A percentile compares a stretch with the other conserved stretches of the same genome.
These are phyloP conservation scores for Ivindomyrus marchei DNA, from an alignment of 2,113 vertebrate genomes.

Conservation along the genomic window DNA sequence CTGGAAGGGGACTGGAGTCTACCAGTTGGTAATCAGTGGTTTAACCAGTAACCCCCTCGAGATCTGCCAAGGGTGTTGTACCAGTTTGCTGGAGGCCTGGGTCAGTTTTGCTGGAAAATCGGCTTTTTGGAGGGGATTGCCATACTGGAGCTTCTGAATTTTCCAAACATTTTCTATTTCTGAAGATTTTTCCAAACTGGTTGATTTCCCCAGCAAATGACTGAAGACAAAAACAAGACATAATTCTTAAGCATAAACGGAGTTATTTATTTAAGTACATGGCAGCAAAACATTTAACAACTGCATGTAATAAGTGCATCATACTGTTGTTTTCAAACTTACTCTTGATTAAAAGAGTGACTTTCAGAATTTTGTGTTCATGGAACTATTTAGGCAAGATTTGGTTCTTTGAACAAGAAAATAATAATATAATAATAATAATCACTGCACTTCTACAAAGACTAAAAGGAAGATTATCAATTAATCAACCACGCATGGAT, in stretches of 20 bases:
- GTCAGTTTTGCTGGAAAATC: neutral
- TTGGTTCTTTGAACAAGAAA: neutral
- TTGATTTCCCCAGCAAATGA: neutral
- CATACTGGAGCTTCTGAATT: neutral
- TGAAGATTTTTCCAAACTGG: neutral
- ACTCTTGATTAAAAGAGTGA: neutral
- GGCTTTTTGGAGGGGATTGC: neutral
- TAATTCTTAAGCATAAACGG: neutral
- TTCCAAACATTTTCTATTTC: neutral
- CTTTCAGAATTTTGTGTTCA: neutral
- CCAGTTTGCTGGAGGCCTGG: neutral
- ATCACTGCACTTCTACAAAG: neutral
- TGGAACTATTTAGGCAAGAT: neutral
- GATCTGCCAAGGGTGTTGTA: neutral
- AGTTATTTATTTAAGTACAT: neutral
- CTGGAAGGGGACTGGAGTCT: neutral
- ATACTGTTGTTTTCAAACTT: neutral
- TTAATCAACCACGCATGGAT: neutral
- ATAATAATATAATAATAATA: neutral
- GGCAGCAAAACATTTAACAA: neutral
- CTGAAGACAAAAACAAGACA: neutral
- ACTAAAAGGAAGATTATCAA: neutral
- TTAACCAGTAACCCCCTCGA: neutral
- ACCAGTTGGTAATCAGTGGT: neutral
- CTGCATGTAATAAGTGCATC: neutral